phyloP scores from a whole-genome alignment of 2,888 invertebrate species.

The Epistrophe eligans region DNA sequence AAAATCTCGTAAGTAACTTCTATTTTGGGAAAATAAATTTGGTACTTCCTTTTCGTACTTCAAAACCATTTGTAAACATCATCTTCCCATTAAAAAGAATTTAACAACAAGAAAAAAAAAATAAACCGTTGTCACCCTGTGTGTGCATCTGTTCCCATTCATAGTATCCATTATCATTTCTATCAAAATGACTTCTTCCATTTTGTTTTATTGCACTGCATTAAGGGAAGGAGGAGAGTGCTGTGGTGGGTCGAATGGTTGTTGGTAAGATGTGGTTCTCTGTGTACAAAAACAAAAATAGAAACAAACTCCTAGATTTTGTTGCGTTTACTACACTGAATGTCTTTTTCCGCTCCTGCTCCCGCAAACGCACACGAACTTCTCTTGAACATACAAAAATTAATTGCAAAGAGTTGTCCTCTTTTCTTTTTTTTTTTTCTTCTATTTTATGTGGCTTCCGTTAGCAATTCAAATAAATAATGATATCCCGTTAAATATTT shows the following conservation, averaged over 20 bases:
- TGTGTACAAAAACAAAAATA: not conserved
- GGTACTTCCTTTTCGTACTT: not conserved
- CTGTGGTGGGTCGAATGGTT: not conserved
- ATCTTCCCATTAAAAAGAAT: not conserved
- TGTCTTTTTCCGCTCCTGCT: not conserved
- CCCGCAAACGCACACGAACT: constrained; percentile 36
- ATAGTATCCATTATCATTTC: constrained; percentile 45
- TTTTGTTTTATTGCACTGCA: constrained; percentile 63
- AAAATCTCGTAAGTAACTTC: not conserved
- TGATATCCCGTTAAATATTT: constrained; percentile 29
- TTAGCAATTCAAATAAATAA: constrained; percentile 67
- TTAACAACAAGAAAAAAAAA: not conserved
- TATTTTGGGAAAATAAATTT: not conserved
- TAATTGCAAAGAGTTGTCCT: constrained; percentile 53
- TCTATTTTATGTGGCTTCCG: constrained; percentile 48
- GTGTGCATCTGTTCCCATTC: constrained; percentile 28
- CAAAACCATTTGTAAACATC: not conserved
- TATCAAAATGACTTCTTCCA: constrained; percentile 30
- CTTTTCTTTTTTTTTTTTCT: constrained; percentile 30
- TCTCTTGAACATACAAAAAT: constrained; percentile 20
- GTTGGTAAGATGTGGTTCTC: constrained; percentile 1
- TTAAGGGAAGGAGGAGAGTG: constrained; percentile 18
- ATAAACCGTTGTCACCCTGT: constrained; percentile 39
- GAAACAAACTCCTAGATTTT: constrained; percentile 18
- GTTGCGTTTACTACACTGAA: constrained; percentile 45